A percentile compares a stretch with the other conserved stretches of the same genome.
phyloP scores from a whole-genome alignment of 1,140 invertebrate genomes.

The Thaumetopoea pityocampa region DNA sequence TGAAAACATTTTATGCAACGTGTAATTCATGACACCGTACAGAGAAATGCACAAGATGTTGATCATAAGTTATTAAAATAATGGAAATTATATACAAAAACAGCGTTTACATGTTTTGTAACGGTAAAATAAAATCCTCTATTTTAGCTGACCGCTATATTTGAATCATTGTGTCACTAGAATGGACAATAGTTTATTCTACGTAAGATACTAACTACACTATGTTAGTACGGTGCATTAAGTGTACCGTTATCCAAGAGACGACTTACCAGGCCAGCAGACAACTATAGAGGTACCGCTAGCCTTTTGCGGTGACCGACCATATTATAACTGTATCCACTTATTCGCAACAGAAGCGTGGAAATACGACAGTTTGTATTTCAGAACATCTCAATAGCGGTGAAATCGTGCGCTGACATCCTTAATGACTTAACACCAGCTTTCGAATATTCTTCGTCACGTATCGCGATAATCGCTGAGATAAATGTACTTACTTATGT shows the following conservation, averaged over 20 bases:
- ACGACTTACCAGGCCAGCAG: slow-evolving; percentile 34
- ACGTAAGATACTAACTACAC: slow-evolving; percentile 17
- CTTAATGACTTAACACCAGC: slow-evolving; percentile 22
- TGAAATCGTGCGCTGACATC: slow-evolving; percentile 29
- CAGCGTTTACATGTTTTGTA: slow-evolving; percentile 3
- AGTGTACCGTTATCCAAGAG: slow-evolving; percentile 37
- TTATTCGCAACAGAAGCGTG: slow-evolving; percentile 16
- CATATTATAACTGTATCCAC: slow-evolving; percentile 59
- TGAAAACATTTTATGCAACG: no score
- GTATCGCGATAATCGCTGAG: slow-evolving; percentile 13
- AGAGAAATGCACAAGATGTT: no score
- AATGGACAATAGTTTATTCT: slow-evolving; percentile 2
- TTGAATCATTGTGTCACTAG: slow-evolving; percentile 18
- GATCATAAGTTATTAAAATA: not conserved
- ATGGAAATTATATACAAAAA: not conserved
- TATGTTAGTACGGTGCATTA: slow-evolving; percentile 16
- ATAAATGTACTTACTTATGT: not conserved
- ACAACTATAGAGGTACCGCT: slow-evolving; percentile 48
- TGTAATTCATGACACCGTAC: no score
- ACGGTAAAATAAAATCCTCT: slow-evolving; percentile 4
- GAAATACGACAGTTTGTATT: slow-evolving; percentile 18
- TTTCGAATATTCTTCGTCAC: slow-evolving; percentile 21
- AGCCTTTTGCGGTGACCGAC: slow-evolving; percentile 38
- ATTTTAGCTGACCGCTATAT: slow-evolving; percentile 15
- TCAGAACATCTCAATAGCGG: slow-evolving; percentile 33